phyloP scores from a whole-genome alignment of 2,113 vertebrate species.

The Hippolais icterina region DNA sequence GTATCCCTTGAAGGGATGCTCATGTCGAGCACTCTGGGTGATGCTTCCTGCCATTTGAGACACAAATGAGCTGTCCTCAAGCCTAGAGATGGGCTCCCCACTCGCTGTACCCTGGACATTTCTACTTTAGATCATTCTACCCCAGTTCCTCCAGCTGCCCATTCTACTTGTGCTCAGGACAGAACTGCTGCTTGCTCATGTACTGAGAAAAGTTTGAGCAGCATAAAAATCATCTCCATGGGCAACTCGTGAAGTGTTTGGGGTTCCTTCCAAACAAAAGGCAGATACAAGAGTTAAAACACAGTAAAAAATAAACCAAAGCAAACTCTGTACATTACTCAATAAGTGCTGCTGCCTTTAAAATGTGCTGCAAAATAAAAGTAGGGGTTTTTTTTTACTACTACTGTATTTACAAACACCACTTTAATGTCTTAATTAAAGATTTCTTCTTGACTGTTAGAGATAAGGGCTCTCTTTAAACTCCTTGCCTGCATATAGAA shows the following conservation, averaged over 20 bases:
- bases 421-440: neutral
- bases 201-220: neutral
- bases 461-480: neutral
- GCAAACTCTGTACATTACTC: neutral
- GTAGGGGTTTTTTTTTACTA: too few species aligned
- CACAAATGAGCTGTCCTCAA: accelerated
- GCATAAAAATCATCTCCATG: neutral
- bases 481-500: neutral
- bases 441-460: neutral
- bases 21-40: accelerated
- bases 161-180: accelerated
- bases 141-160: neutral
- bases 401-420: neutral
- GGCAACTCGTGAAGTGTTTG: neutral
- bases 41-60: neutral
- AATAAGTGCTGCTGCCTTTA: neutral
- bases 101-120: neutral
- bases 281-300: neutral
- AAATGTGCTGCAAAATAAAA: neutral
- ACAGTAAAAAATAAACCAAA: neutral
- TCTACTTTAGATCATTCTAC: neutral
- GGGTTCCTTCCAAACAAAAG: neutral
- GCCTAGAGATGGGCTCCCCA: neutral
- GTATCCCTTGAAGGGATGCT: neutral
- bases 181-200: neutral